Percentiles rank a stretch among this genome's conserved stretches.
These are phyloP conservation scores for Cepaea hortensis DNA, from an alignment of 2,888 invertebrate genomes.

Conservation along the genomic window DNA sequence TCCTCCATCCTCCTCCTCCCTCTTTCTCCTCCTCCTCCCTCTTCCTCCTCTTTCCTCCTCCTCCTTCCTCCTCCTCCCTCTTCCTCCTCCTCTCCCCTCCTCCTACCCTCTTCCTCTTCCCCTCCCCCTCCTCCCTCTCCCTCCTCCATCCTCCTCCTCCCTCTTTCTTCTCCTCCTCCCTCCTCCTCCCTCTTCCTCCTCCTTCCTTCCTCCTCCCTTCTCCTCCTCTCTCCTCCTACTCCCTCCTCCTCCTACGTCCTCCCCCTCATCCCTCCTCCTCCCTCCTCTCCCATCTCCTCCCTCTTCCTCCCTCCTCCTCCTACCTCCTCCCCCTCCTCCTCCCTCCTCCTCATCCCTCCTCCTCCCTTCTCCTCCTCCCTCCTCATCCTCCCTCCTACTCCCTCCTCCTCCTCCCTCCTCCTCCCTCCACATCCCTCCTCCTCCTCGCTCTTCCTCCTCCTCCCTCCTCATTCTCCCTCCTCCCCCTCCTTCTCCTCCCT, in stretches of 20 bases:
- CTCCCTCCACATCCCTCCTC: neutral
- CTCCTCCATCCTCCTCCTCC: no score
- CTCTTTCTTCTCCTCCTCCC: neutral
- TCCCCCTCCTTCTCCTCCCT: neutral
- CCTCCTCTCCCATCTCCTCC: neutral
- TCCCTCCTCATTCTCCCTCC: neutral
- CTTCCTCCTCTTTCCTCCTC: neutral
- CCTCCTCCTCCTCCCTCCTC: neutral
- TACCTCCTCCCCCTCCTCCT: neutral
- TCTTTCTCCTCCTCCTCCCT: no score
- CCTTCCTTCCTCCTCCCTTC: no score
- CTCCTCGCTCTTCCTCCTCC: neutral
- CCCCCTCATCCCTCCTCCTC: no score
- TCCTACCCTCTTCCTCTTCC: no score
- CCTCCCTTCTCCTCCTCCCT: no score
- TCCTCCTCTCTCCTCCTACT: neutral
- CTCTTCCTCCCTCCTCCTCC: neutral
- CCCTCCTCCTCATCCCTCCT: neutral
- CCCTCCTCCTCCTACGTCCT: neutral
- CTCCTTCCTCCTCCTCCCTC: neutral
- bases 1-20: no score
- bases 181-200: neutral
- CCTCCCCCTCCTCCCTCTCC: no score
- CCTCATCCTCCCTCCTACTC: no score
- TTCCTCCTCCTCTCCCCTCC: no score